A percentile compares a stretch with the other conserved stretches of the same genome.
Conservation (phyloP, 1,140 invertebrate genomes). For the Eupeodes corollae region DNA sequence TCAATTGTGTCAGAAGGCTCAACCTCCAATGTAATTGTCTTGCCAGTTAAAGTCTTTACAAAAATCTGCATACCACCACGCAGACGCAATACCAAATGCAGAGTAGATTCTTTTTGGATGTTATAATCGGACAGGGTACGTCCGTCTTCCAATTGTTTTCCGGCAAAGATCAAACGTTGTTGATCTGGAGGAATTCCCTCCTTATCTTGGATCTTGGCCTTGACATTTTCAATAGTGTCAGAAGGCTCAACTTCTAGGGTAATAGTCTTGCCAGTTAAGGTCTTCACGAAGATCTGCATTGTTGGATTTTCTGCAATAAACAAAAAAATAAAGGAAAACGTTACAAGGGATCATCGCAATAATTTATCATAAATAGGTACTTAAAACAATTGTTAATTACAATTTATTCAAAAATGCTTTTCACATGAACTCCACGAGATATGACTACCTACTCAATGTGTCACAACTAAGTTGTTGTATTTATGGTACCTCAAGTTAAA, state of each 20-base stretch:
- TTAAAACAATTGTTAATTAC: too few relatives aligned
- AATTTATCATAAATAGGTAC: too few relatives aligned
- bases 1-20: constrained; percentile 65
- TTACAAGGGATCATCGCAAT: too few relatives aligned
- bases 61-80: constrained; percentile 67
- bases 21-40: constrained; percentile 62
- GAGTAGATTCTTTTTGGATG: constrained; percentile 82
- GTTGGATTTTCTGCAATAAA: too few relatives aligned
- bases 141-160: constrained; percentile 62
- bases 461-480: too few relatives aligned
- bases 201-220: constrained; percentile 69
- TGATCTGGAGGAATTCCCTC: constrained; percentile 58
- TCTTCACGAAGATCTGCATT: too few relatives aligned
- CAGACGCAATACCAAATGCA: constrained; percentile 73
- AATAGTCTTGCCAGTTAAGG: constrained; percentile 55
- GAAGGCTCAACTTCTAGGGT: constrained; percentile 66
- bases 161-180: constrained; percentile 57
- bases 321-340: too few relatives aligned
- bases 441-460: too few relatives aligned
- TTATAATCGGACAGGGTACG: constrained; percentile 56
- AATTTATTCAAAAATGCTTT: too few relatives aligned
- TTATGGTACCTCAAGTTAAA: too few relatives aligned
- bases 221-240: constrained; percentile 69
- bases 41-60: constrained; percentile 61
- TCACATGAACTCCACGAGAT: too few relatives aligned